Conservation (phyloP, 1,140 invertebrate species). For the Plutomurus gul region DNA sequence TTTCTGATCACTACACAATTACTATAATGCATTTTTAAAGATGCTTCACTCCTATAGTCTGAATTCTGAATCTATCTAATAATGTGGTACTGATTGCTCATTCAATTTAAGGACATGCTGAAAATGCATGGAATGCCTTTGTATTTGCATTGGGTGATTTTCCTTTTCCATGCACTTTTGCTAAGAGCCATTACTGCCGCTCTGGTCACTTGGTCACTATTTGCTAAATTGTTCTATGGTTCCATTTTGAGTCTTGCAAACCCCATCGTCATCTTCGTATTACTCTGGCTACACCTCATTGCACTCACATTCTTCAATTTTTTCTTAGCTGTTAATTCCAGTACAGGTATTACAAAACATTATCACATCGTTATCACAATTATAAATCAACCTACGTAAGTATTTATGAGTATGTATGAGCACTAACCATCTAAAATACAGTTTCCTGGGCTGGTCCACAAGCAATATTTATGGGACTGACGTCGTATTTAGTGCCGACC, state of each 20-base stretch:
- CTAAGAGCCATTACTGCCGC: conserved; percentile 40
- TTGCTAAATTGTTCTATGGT: conserved; percentile 33
- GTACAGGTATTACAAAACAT: no score
- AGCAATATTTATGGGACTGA: background rate
- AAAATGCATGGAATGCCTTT: conserved; percentile 41
- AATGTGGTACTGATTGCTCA: no score
- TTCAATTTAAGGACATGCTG: conserved; percentile 38
- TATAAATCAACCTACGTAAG: background rate
- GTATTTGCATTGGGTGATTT: conserved; percentile 40
- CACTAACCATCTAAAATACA: background rate
- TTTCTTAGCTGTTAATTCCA: conserved; percentile 21
- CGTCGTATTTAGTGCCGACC: background rate
- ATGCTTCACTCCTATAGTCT: background rate
- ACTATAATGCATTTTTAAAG: background rate
- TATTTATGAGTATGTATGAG: background rate
- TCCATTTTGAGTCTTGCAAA: background rate
- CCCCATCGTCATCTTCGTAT: background rate
- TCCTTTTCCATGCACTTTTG: conserved; percentile 34
- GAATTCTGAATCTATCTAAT: no score
- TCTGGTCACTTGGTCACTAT: conserved; percentile 1
- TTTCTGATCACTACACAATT: background rate
- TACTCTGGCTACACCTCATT: conserved; percentile 34
- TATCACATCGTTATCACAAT: background rate
- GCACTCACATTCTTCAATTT: conserved; percentile 38
- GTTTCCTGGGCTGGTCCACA: background rate